Evolutionary conservation across 2,113 vertebrate species (phyloP), one percentile per base, ranked within the genome.

Genomic region (Urocolius indicus): DNA sequence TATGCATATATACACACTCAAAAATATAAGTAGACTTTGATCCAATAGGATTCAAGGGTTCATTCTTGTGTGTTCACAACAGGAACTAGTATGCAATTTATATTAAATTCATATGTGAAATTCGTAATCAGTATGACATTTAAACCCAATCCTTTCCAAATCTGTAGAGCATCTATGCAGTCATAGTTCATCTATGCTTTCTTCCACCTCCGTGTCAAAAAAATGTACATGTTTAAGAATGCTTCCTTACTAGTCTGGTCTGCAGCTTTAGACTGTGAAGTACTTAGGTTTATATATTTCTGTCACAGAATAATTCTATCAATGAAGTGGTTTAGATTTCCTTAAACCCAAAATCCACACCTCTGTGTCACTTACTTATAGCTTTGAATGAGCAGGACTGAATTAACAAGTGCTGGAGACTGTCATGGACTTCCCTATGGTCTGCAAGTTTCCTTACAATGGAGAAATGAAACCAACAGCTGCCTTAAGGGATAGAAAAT

Each of bases 181-280:
- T 17, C 7, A 32, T 20, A 4, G 26, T 18, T 59, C 26, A 45
- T 26, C n/a, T n/a, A n/a, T 88, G 10, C 32, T 73, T 78, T 69
- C 32, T 88, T 84, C 36, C 16, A 51, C 11, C 30, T 59, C 52
- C 67, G 8, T 21, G 9, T 46, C 18, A 55, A 75, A 62, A 61
- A 57, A 17, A 20, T 3, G 1, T 38, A 21, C 14, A 16, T 0
- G 0, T 26, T 8, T 45, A 63, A 80, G 26, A 13, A 34, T 63
- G 27, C 27, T 45, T 38, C 43, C 24, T 59, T 58, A 43, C 54
- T 57, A 61, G 8, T 18, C 34, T 36, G 12, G 18, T 46, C 38
- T 77, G n/a, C 9, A 41, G 43, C 29, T 75, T 62, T 76, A 57
- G 19, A 58, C 52, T 67, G 27, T 41, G 52, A 79, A 52, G 24